Evolutionary conservation across 2,888 invertebrate species (phyloP), one percentile per base, ranked within the genome.

Genomic region (Drosophila leonis): DNA sequence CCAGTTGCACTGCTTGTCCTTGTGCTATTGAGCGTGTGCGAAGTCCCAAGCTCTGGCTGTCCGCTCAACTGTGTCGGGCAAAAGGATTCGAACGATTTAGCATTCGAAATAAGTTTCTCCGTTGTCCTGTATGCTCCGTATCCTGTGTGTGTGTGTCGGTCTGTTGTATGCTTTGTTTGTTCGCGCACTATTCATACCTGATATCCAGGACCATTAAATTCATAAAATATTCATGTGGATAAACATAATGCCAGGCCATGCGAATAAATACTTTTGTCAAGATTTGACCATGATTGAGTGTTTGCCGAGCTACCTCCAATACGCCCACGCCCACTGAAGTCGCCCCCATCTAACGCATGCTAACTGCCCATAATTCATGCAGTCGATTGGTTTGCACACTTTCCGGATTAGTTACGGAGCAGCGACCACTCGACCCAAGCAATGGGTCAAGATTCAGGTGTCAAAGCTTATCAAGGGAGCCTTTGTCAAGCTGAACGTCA

Each of bases 221-320:
- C 75, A 81, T 86, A 86, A 86, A 86, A 88, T 86, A 86, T 86
- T 86, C 88, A 86, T 78, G 81, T 48, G 81, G 75, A 89, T 89
- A 85, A 89, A 89, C 90, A 85, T 88, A 85, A 89, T 84, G 80
- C 77, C 63, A 85, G 90, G 80, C 70, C 76, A 83, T 65, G 86
- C 72, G 81, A 80, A 88, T 86, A 88, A 88, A 84, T 85, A 80
- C 86, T 86, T 84, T 81, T 78, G 73, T 82, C 80, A 74, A 74
- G 82, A 80, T 77, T 81, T 86, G 83, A 83, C 88, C 85, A 88
- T 80, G 88, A 86, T 88, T 85, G 88, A 86, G 80, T 88, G 83
- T 68, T 57, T 78, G 80, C 64, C 49, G 55, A 27, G 49, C 56
- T n/a, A 31, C 31, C 39, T 61, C 5, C 31, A 24, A 9, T 0